Conservation (phyloP, 2,797 vertebrate genomes). For the Dromococcyx pavoninus region DNA sequence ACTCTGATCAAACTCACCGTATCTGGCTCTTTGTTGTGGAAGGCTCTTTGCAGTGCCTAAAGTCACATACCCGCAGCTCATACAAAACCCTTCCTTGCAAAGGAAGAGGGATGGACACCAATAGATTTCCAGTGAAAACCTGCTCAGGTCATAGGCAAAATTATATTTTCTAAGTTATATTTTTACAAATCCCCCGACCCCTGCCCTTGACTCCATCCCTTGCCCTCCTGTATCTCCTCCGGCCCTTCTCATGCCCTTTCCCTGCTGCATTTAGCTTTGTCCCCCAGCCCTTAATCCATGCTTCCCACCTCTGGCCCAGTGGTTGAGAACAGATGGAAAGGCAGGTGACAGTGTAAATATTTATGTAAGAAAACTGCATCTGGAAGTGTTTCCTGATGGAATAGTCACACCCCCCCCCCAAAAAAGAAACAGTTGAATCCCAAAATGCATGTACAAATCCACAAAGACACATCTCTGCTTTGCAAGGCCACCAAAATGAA, state of each 20-base stretch:
- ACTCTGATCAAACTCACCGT: neutral
- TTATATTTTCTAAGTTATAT: neutral
- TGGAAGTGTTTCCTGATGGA: neutral
- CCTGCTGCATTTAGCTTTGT: neutral
- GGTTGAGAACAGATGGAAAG: neutral
- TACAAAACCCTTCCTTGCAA: neutral
- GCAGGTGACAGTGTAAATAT: neutral
- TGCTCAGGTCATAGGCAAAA: neutral
- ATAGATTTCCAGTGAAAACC: neutral
- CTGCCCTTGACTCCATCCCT: neutral
- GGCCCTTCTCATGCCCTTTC: neutral
- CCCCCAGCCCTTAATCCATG: neutral
- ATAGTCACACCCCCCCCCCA: neutral
- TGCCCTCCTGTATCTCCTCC: neutral
- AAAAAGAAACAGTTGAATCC: neutral
- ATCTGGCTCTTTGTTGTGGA: conserved; percentile 12
- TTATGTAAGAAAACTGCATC: neutral
- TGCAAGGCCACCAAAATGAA: neutral
- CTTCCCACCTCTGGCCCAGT: neutral
- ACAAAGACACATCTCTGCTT: neutral
- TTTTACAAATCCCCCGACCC: neutral
- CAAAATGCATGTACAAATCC: neutral
- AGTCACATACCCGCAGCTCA: accelerated
- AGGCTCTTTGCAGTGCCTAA: neutral
- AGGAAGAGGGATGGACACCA: neutral